phyloP scores from a whole-genome alignment of 2,888 invertebrate species.

The Pachycephus smyrnensis region DNA sequence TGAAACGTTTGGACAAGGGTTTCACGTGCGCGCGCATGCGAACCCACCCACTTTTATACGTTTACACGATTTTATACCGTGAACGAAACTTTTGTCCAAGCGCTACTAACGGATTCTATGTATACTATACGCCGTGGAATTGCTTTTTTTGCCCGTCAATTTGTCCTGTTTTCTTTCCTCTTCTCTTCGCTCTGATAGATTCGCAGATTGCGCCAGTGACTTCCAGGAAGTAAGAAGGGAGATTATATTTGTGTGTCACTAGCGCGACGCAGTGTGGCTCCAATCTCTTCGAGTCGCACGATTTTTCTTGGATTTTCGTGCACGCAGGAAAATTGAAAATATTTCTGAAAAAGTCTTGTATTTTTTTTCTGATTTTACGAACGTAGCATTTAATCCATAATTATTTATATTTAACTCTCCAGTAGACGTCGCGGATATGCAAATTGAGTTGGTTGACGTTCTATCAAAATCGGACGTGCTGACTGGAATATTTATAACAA shows the following conservation, averaged over 20 bases:
- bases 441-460: not conserved
- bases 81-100: slow-evolving; percentile 49
- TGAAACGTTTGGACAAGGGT: slow-evolving; percentile 48
- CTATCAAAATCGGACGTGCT: not conserved
- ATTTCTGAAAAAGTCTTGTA: not conserved
- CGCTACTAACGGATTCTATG: slow-evolving; percentile 10
- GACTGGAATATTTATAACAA: not conserved
- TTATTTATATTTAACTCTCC: not conserved
- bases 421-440: not conserved
- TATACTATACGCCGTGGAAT: not conserved
- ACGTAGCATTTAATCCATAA: not conserved
- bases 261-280: not conserved
- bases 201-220: not conserved
- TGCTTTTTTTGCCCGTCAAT: not conserved
- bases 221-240: not conserved
- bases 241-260: not conserved
- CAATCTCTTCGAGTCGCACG: not conserved
- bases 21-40: slow-evolving; percentile 35
- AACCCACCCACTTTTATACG: slow-evolving; percentile 54
- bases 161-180: not conserved
- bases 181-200: not conserved
- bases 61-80: slow-evolving; percentile 55
- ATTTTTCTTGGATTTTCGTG: not conserved
- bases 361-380: not conserved
- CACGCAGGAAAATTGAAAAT: not conserved